Percentiles rank a stretch among this genome's conserved stretches.
These are phyloP conservation scores for Drosophila atripex DNA, from an alignment of 2,888 invertebrate species.

Conservation along the genomic window DNA sequence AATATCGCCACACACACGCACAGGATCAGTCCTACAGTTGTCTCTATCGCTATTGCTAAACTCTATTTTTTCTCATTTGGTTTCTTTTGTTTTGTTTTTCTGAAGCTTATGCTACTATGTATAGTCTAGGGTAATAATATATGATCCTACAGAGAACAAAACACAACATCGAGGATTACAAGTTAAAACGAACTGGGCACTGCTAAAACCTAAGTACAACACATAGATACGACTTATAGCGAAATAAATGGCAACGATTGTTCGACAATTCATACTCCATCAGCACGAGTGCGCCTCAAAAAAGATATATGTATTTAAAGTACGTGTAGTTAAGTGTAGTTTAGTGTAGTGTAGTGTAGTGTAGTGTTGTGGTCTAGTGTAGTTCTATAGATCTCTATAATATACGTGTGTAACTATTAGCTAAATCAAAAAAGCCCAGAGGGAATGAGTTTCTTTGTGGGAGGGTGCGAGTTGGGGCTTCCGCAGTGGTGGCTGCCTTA, in stretches of 20 bases:
- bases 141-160: conserved; percentile 57
- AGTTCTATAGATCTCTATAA: conserved; percentile 14
- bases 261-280: conserved; percentile 82
- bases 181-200: conserved; percentile 57
- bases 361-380: conserved; percentile 6
- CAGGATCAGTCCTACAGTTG: conserved; percentile 58
- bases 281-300: conserved; percentile 60
- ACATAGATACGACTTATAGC: conserved; percentile 63
- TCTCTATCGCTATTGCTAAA: conserved; percentile 24
- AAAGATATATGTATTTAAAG: conserved; percentile 41
- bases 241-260: conserved; percentile 81
- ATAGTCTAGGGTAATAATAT: conserved; percentile 40
- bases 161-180: conserved; percentile 65
- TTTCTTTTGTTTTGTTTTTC: conserved; percentile 16
- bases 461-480: conserved; percentile 62
- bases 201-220: conserved; percentile 75
- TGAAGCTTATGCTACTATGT: conserved; percentile 56
- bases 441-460: conserved; percentile 35
- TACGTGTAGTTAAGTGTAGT: conserved; percentile 33
- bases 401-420: conserved; percentile 19
- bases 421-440: conserved; percentile 49
- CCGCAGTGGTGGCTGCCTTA: conserved; percentile 46
- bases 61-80: conserved; percentile 13
- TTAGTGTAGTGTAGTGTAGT: conserved; percentile 26
- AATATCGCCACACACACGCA: conserved; percentile 57